Base-by-base conservation (phyloP, 64 coral and sea anemone genomes). In the Stylophora pistillata region DNA sequence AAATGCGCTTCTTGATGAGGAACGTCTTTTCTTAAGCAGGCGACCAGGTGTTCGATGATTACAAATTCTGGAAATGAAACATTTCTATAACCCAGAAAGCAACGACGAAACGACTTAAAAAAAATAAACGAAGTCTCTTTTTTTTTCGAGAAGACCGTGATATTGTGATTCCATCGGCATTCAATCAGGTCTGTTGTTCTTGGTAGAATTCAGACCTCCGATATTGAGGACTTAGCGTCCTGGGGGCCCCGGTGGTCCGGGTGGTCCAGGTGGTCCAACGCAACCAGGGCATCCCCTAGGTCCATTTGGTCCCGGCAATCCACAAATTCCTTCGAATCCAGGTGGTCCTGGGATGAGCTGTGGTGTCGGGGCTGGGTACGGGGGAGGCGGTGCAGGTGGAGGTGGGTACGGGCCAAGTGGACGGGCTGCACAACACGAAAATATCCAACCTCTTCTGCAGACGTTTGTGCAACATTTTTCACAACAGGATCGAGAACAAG, bases 221-320 rank as follows among this genome's bases (percentile, higher is more conserved):
- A 58, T 56, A 16, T 7, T 26, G 58, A 7, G 14, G 3, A 47
- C 0, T 83, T 68, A 83, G 3, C 61, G 81, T 47, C 90, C 90
- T 15, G 90, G 90, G 14, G 87, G 92, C 21, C 95, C 95, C 7
- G 91, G 81, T 2, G 73, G 87, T 76, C 95, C 95, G 66, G 83
- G 78, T 53, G 87, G 84, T 76, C 95, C 95, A 30, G 95, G 90
- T 1, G 66, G 69, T 65, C 95, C 95, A 6, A 86, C 33, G 74
- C 88, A 88, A 57, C 95, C 95, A 13, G 91, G 91, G 12, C 87
- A 92, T 71, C 91, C 95, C 56, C 27, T 70, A 11, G 87, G 78
- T 25, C 95, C 95, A 27, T 71, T 68, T 56, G 64, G 91, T 34
- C 95, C 95, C 52, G 81, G 59, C 15, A 87, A 89, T 72, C 95